phyloP scores from a whole-genome alignment of 2,797 vertebrate genomes.

The Bucorvus abyssinicus region DNA sequence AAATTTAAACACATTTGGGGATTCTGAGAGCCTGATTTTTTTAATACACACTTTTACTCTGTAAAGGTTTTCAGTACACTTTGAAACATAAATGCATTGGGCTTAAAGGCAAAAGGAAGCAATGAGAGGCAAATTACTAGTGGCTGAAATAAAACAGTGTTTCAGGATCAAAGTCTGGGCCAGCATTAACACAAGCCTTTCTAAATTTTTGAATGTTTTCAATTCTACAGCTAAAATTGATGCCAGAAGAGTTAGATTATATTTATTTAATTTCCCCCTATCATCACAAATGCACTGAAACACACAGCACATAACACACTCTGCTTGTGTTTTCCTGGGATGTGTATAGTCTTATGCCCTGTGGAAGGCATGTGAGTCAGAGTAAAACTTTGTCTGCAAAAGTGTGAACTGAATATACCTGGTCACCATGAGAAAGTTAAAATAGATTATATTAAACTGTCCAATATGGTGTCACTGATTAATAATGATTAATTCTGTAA shows the following conservation, averaged over 20 bases:
- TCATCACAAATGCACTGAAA: conserved; percentile 7
- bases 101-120: conserved; percentile 60
- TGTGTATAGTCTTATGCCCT: not conserved
- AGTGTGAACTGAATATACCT: conserved; percentile 25
- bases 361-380: not conserved
- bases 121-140: conserved; percentile 59
- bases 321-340: not conserved
- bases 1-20: not conserved
- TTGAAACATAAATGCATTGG: conserved; percentile 51
- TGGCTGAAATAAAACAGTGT: conserved; percentile 65
- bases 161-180: conserved; percentile 61
- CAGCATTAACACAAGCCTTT: conserved; percentile 47
- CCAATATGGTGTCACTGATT: conserved; percentile 53
- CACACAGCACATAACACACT: not conserved
- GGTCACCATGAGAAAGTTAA: conserved; percentile 22
- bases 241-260: conserved; percentile 61
- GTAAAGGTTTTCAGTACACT: conserved; percentile 16
- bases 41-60: conserved; percentile 1
- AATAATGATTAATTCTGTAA: conserved; percentile 68
- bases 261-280: conserved; percentile 55
- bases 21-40: not conserved
- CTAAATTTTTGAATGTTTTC: conserved; percentile 57
- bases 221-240: conserved; percentile 61
- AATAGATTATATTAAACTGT: conserved; percentile 29
- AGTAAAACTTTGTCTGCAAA: conserved; percentile 1